These are phyloP conservation scores for Chloroceryle inda DNA, from an alignment of 2,797 vertebrate genomes.

Conservation along the genomic window DNA sequence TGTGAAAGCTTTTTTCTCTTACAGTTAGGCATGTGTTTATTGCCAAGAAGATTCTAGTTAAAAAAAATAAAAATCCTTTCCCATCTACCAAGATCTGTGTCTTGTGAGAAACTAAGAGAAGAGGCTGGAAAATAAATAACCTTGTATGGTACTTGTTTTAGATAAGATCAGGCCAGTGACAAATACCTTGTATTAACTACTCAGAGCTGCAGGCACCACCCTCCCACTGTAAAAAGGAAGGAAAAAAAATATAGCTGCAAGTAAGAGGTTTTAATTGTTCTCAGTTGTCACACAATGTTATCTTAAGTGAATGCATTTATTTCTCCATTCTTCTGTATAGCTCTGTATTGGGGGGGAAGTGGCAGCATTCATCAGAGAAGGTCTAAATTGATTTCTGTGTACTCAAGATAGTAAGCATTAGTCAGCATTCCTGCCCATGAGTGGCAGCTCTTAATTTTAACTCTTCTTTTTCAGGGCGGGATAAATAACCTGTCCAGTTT, in stretches of 20 bases:
- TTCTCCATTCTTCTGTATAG: constrained; percentile 12
- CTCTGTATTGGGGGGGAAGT: not conserved
- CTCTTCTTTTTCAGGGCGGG: not conserved
- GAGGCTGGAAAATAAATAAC: constrained; percentile 61
- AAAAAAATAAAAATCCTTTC: not conserved
- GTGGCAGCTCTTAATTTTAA: not conserved
- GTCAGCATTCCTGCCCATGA: not conserved
- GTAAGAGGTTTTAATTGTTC: constrained; percentile 60
- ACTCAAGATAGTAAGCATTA: not conserved
- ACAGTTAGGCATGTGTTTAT: constrained; percentile 58
- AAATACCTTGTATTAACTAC: constrained; percentile 19
- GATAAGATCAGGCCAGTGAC: constrained; percentile 37
- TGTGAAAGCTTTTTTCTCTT: constrained; percentile 67
- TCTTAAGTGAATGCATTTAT: constrained; percentile 1
- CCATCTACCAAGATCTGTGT: not conserved
- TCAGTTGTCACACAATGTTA: constrained; percentile 45
- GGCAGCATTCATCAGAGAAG: not conserved
- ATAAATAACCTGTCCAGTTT: not conserved
- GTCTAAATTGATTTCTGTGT: constrained; percentile 6
- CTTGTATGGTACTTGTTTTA: not conserved
- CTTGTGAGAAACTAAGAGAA: constrained; percentile 40
- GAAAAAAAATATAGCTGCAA: not conserved
- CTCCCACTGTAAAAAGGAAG: not conserved
- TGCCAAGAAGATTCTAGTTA: constrained; percentile 53
- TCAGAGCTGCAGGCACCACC: constrained; percentile 25